These are phyloP conservation scores for Drosophila anomelani DNA, from an alignment of 2,888 invertebrate genomes.

Conservation along the genomic window DNA sequence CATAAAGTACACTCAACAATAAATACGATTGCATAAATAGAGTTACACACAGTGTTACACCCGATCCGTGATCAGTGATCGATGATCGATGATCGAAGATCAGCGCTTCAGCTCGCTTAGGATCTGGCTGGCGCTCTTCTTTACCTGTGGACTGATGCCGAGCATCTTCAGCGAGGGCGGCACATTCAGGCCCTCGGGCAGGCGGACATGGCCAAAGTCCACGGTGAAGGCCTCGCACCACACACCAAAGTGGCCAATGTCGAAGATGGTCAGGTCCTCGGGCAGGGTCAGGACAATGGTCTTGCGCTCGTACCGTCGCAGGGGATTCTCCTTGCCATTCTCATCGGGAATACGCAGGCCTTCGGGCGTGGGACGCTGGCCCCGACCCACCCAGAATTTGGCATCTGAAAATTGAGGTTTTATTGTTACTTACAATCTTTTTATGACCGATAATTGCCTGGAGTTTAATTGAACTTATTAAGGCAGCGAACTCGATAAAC, in stretches of 20 bases:
- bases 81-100: conserved; percentile 30
- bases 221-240: conserved; percentile 98
- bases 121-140: conserved; percentile 83
- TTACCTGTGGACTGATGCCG: conserved; percentile 96
- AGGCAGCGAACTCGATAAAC: neutral
- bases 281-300: conserved; percentile 95
- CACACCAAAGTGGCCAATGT: conserved; percentile 96
- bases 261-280: conserved; percentile 94
- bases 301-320: conserved; percentile 93
- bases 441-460: neutral
- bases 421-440: neutral
- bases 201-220: conserved; percentile 94
- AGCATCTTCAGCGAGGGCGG: conserved; percentile 97
- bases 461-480: neutral
- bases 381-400: conserved; percentile 96
- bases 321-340: conserved; percentile 92
- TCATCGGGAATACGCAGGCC: conserved; percentile 95
- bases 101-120: conserved; percentile 79
- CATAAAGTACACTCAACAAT: conserved; percentile 35
- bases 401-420: conserved; percentile 88
- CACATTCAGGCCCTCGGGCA: conserved; percentile 91
- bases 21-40: conserved; percentile 44
- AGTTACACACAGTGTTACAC: conserved; percentile 46
- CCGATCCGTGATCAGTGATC: conserved; percentile 18
- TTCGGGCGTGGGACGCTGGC: conserved; percentile 91